Base-by-base conservation (phyloP, 2,113 vertebrate genomes). In the Sprattus sprattus region DNA sequence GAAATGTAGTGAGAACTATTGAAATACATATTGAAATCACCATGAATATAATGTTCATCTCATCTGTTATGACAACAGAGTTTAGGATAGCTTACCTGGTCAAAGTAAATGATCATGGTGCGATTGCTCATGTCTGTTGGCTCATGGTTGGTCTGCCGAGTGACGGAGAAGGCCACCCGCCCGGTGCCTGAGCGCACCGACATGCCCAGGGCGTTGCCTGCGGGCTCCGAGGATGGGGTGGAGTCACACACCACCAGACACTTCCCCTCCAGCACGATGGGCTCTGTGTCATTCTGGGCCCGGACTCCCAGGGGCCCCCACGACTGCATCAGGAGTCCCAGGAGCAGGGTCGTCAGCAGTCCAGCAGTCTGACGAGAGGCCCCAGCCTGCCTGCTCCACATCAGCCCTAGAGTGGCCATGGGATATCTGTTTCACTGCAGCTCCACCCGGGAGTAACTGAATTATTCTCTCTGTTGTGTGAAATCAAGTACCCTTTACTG, bases 21-120 rank as follows among this genome's bases (percentile, higher is more conserved):
- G 20, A 60, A 2, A 60, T 22, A 6, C 20, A 60, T 22, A 60
- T 22, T 4, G 18, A 60, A 18, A 60, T 60, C 54, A 4, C 20
- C 1, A 81, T 57, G 47, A 28, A 11, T 85, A 81, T 10, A 86
- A 0, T 45, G 15, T 16, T 28, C n/a, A 20, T 75, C 28, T 7
- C 1, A 18, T 20, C 18, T 16, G 52, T 18, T 52, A 52, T 52
- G 16, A 52, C 50, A 49, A 57, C 1, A 57, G n/a, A 64, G 57
- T 81, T 7, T 44, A 22, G 6, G 22, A 60, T 60, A 22, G 20
- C 92, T 94, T 87, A 96, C 95, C 88, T 95, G 94, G 87, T 96
- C 95, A 84, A 96, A 96, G 90, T 96, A 95, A 94, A 96, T 95
- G 91, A 95, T 95, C 95, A 95, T 95, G 84, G 94, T 95, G 87